These are phyloP conservation scores for Entomobrya proxima DNA, from an alignment of 2,888 invertebrate species.

Conservation along the genomic window DNA sequence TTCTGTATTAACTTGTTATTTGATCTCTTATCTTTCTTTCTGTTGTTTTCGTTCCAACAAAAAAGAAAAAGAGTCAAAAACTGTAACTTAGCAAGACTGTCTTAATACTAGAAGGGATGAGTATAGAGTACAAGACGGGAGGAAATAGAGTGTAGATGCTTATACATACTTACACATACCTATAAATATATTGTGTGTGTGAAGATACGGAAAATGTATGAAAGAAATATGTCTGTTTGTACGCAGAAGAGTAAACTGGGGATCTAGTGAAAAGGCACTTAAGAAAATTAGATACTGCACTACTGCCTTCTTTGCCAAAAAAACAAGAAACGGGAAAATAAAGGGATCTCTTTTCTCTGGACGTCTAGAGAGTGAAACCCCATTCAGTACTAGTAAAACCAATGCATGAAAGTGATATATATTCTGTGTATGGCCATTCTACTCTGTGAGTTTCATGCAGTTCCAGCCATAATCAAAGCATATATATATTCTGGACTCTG, in stretches of 20 bases:
- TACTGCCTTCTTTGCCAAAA: slow-evolving; percentile 55
- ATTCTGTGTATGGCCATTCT: neutral
- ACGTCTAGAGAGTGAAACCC: slow-evolving; percentile 29
- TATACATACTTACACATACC: neutral
- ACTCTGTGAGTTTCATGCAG: neutral
- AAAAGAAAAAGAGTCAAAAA: slow-evolving; percentile 38
- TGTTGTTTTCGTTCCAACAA: slow-evolving; percentile 50
- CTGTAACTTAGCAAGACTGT: slow-evolving; percentile 4
- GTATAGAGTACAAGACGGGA: neutral
- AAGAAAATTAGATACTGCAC: slow-evolving; percentile 76
- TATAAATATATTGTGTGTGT: neutral
- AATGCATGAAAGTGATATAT: neutral
- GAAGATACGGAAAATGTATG: neutral
- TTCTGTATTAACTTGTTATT: neutral
- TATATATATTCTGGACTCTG: too few relatives aligned
- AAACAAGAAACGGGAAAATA: slow-evolving; percentile 41
- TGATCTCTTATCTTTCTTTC: too few relatives aligned
- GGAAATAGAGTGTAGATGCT: neutral
- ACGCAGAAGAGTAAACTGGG: slow-evolving; percentile 64
- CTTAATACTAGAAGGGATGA: slow-evolving; percentile 12
- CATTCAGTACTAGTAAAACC: slow-evolving; percentile 4
- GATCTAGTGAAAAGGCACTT: slow-evolving; percentile 75
- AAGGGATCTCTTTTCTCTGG: slow-evolving; percentile 54
- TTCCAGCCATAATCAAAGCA: too few relatives aligned
- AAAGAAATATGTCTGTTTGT: neutral